Evolutionary conservation across 2,888 invertebrate species (phyloP), one percentile per base, ranked within the genome.

Genomic region (Drosophila mayaguana): DNA sequence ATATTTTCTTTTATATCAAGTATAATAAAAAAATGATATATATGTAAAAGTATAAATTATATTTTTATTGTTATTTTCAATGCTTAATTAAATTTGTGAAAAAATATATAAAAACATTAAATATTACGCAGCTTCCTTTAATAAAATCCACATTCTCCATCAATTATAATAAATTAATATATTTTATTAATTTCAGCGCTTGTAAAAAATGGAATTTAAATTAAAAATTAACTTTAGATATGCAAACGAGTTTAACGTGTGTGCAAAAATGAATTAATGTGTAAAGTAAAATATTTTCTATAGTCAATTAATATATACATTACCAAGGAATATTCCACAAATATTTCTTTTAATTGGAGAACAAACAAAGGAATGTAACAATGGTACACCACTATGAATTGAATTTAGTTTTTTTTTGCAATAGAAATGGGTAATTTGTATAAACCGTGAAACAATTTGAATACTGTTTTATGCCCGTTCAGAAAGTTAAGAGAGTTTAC

Each of bases 171-270:
- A 11, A 50, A 32, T 20, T 18, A 7, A 50, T 34, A 50, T 34
- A 50, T 50, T 34, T 50, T 18, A 50, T 50, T 34, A 18, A 14
- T 34, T 50, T 50, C 2, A 18, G 2, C 20, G 32, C 12, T 3
- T 3, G 50, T 8, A 34, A 50, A 50, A 50, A 50, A 32, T 7
- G 28, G 48, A 50, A 50, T 50, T 50, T 50, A 34, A 50, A 50
- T 50, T 32, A 34, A 50, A 50, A 34, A 50, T 50, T 50, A 50
- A 18, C 18, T 18, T 8, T 50, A 18, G 18, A 32, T 34, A 50
- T 8, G 50, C 50, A 50, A 50, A 50, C 32, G 32, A 34, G 18
- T 32, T 20, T 14, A 50, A 50, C 20, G 32, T 6, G 6, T 48
- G 46, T 28, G 28, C 12, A 18, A 7, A 32, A 18, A 14, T 16